phyloP scores from a whole-genome alignment of 2,888 invertebrate species.

The Xylocampa areola region DNA sequence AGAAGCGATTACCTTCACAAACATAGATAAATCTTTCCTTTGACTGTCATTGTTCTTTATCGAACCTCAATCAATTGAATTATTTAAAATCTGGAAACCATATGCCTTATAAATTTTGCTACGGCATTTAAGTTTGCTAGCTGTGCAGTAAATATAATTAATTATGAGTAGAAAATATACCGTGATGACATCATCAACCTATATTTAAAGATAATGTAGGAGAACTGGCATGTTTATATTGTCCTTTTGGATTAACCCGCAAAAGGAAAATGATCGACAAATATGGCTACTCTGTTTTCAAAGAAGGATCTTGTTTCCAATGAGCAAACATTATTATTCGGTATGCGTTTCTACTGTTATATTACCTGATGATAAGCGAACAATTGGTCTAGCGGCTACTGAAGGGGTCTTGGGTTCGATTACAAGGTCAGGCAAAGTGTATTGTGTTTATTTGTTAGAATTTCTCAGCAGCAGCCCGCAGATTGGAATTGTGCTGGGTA shows the following conservation, averaged over 20 bases:
- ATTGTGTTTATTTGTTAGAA: no score
- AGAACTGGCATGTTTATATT: neutral
- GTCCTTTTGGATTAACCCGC: conserved; percentile 5
- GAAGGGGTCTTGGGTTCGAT: neutral
- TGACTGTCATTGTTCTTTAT: no score
- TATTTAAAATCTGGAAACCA: no score
- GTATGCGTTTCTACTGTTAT: conserved; percentile 9
- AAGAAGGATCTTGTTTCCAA: conserved; percentile 28
- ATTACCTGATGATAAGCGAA: conserved; percentile 9
- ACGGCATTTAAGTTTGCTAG: no score
- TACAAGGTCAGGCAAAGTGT: no score
- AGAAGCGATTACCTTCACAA: no score
- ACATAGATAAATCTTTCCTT: no score
- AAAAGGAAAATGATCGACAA: conserved; percentile 28
- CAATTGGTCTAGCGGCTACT: neutral
- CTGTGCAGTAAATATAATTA: neutral
- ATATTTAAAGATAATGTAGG: neutral
- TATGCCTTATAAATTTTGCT: no score
- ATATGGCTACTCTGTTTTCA: conserved; percentile 12
- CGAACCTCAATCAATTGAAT: no score
- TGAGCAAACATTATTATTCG: conserved; percentile 32
- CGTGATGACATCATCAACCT: neutral
- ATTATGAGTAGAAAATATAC: neutral
- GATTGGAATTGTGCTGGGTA: no score
- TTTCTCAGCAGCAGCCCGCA: no score